Evolutionary conservation across 2,888 invertebrate species (phyloP), one percentile per base, ranked within the genome.

Genomic region (Emmelina monodactyla): DNA sequence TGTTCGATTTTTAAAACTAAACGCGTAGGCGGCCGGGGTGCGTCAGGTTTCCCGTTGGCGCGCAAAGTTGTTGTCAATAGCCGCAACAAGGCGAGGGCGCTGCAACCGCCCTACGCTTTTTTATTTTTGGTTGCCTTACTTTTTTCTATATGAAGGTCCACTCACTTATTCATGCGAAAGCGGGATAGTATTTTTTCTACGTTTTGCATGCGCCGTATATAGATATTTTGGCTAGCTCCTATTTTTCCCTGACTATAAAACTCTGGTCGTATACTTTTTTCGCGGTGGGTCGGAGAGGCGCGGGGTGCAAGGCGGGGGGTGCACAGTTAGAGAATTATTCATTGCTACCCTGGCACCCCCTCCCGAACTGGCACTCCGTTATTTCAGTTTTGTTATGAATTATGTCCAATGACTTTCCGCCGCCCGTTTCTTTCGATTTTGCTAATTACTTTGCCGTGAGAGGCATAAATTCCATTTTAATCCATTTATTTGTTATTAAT

Each of bases 281-380:
- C 71, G 69, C 63, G 70, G 67, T 61, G 60, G 60, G 57, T 66
- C 58, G 62, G 56, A 55, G 55, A 55, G 51, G 47, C 35, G 40
- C 44, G 40, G 47, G 49, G 46, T 51, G 54, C 58, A 55, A 62
- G 54, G 58, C 62, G 59, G 73, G 73, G 71, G 64, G 75, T 72
- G 70, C 72, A 70, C 75, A 70, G 76, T 76, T 75, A 73, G 72
- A 69, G 72, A 78, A 78, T 78, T 78, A 79, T 79, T 78, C 78
- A 79, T 79, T 76, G 78, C 78, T 76, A n/a, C n/a, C n/a, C n/a
- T n/a, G n/a, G n/a, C 65, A 70, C 78, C 78, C 73, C 73, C 59
- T 69, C 65, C 73, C 71, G 67, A 75, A 75, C 71, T 61, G 68
- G 71, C 70, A 70, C 73, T 69, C 72, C 71, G 72, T 76, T 78